Conservation (phyloP, 1,140 invertebrate species). For the Telenomus remus region DNA sequence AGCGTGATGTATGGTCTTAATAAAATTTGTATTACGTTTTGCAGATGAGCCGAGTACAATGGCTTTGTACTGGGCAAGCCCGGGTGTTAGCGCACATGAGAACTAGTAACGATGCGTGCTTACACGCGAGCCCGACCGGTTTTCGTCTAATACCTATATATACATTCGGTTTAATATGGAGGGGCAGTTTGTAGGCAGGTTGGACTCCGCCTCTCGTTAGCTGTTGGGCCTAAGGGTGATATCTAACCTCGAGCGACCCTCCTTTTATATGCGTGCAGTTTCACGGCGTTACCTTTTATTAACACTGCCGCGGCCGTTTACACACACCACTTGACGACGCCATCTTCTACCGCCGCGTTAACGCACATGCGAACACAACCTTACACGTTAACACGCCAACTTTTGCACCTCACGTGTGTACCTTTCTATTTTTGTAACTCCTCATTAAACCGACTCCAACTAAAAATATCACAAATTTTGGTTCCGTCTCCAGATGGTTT, state of each 20-base stretch:
- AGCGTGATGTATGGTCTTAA: conserved; percentile 26
- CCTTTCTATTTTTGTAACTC: no score
- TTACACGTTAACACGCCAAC: neutral
- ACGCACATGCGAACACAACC: conserved; percentile 42
- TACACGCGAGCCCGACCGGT: conserved; percentile 48
- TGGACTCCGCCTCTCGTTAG: conserved; percentile 74
- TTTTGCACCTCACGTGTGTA: no score
- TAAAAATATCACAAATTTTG: no score
- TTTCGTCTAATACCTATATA: conserved; percentile 32
- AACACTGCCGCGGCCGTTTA: conserved; percentile 64
- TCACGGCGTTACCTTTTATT: conserved; percentile 51
- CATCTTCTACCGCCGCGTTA: conserved; percentile 59
- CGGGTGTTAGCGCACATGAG: conserved; percentile 21
- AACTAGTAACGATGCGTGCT: conserved; percentile 40
- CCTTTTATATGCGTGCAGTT: conserved; percentile 59
- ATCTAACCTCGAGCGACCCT: conserved; percentile 65
- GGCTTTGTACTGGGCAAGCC: conserved; percentile 11
- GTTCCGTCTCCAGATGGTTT: no score
- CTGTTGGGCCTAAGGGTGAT: conserved; percentile 71
- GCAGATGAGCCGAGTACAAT: conserved; percentile 32
- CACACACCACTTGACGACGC: conserved; percentile 55
- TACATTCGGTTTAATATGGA: conserved; percentile 46
- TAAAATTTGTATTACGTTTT: conserved; percentile 47
- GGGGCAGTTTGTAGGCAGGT: conserved; percentile 67
- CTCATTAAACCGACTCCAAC: no score